A percentile compares a stretch with the other conserved stretches of the same genome.
Evolutionary conservation across 2,797 vertebrate species (phyloP).

Genomic region (Aselliscus stoliczkanus): DNA sequence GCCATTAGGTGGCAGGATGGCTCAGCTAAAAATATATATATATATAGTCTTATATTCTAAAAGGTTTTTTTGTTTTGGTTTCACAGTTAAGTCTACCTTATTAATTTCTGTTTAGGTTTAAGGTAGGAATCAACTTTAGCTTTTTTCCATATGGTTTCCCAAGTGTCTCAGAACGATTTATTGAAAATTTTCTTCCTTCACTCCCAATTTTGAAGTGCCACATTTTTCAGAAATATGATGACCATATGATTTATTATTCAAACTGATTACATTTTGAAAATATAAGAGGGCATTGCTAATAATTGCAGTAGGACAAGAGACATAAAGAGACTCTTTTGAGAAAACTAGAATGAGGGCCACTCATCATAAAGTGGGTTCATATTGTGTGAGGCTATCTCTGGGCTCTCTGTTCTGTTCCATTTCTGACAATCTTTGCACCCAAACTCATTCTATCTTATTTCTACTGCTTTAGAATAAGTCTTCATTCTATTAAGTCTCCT

Average conservation of each 20-base stretch:
- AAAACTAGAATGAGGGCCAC: not conserved
- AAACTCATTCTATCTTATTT: not conserved
- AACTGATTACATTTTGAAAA: not conserved
- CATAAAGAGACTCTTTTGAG: not conserved
- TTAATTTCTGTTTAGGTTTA: not conserved
- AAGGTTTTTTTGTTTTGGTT: not conserved
- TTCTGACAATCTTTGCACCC: not conserved
- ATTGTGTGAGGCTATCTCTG: not conserved
- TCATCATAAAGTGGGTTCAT: not conserved
- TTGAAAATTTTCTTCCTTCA: not conserved
- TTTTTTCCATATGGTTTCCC: not conserved
- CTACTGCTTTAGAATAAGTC: not conserved
- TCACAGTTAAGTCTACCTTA: not conserved
- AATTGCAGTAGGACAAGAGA: not conserved
- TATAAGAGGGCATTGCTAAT: not conserved
- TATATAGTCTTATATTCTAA: too few relatives aligned
- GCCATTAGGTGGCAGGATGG: too few relatives aligned
- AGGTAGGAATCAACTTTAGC: not conserved
- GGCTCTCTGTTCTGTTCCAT: not conserved
- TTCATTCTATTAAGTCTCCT: not conserved
- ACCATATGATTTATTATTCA: not conserved
- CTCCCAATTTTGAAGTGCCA: not conserved
- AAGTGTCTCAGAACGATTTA: not conserved
- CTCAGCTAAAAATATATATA: too few relatives aligned
- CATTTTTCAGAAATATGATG: not conserved